Conservation (phyloP, 2,888 invertebrate genomes). For the Chromoteleia sp. region DNA sequence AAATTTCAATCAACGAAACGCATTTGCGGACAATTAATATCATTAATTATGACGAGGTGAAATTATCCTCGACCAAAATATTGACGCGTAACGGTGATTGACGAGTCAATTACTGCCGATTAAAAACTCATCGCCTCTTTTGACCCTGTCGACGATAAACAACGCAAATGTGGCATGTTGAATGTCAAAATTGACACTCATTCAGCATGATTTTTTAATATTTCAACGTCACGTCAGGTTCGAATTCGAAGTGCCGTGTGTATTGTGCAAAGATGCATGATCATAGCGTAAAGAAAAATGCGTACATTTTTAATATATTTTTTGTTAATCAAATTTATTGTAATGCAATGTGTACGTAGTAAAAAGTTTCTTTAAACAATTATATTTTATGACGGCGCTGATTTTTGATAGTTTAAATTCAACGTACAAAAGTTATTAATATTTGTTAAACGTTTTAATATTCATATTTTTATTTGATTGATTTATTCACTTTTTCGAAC, state of each 20-base stretch:
- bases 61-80: constrained; percentile 17
- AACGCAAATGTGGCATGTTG: background rate
- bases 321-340: background rate
- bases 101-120: constrained; percentile 29
- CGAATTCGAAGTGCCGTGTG: background rate
- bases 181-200: constrained; percentile 13
- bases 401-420: too few relatives aligned
- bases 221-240: background rate
- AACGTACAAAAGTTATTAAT: too few relatives aligned
- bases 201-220: constrained; percentile 8
- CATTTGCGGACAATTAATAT: constrained; percentile 3
- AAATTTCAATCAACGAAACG: background rate
- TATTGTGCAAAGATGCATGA: background rate
- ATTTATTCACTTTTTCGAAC: too few relatives aligned
- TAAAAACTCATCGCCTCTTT: constrained; percentile 16
- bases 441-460: too few relatives aligned
- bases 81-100: constrained; percentile 26
- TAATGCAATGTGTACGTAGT: too few relatives aligned
- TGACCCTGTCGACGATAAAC: constrained; percentile 5
- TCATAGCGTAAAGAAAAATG: background rate
- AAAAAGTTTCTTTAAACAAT: too few relatives aligned
- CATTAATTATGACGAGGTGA: constrained; percentile 9
- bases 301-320: background rate
- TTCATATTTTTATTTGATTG: too few relatives aligned
- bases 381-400: too few relatives aligned